These are phyloP conservation scores for Papilio helenus DNA, from an alignment of 1,140 invertebrate species.

Conservation along the genomic window DNA sequence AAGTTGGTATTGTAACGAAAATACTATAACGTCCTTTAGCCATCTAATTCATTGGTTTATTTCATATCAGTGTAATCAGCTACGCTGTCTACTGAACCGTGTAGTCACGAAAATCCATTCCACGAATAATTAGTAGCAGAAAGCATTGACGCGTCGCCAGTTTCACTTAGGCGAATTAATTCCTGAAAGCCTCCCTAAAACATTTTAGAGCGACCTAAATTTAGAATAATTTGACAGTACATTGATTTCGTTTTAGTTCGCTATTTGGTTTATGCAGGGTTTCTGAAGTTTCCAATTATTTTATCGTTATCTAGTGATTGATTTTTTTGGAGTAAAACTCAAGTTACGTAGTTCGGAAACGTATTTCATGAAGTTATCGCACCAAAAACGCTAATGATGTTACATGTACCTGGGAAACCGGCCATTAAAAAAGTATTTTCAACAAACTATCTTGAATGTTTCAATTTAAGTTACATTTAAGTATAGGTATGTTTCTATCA, in stretches of 20 bases:
- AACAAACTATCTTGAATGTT: too few species aligned
- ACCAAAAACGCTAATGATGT: too few species aligned
- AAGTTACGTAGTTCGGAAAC: too few species aligned
- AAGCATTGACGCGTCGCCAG: constrained; percentile 4
- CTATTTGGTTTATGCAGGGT: too few species aligned
- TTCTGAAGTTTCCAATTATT: too few species aligned
- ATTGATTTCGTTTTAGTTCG: constrained; percentile 18
- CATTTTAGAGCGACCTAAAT: constrained; percentile 21
- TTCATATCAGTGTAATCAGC: not conserved
- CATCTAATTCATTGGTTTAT: not conserved
- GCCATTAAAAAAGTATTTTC: too few species aligned
- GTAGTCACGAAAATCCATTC: constrained; percentile 12
- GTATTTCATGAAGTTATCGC: too few species aligned
- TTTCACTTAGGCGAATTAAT: constrained; percentile 27
- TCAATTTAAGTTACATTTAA: too few species aligned
- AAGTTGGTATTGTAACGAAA: not conserved
- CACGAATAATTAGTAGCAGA: constrained; percentile 26
- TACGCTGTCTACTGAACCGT: not conserved
- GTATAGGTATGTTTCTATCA: not conserved
- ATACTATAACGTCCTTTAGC: not conserved
- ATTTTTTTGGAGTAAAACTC: too few species aligned
- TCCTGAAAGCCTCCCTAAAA: constrained; percentile 19
- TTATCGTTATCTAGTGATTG: too few species aligned
- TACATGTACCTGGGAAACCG: too few species aligned
- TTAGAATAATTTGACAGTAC: constrained; percentile 1